Evolutionary conservation across 2,797 vertebrate species (phyloP), one percentile per base, ranked within the genome.

Genomic region (Peromyscus eremicus): DNA sequence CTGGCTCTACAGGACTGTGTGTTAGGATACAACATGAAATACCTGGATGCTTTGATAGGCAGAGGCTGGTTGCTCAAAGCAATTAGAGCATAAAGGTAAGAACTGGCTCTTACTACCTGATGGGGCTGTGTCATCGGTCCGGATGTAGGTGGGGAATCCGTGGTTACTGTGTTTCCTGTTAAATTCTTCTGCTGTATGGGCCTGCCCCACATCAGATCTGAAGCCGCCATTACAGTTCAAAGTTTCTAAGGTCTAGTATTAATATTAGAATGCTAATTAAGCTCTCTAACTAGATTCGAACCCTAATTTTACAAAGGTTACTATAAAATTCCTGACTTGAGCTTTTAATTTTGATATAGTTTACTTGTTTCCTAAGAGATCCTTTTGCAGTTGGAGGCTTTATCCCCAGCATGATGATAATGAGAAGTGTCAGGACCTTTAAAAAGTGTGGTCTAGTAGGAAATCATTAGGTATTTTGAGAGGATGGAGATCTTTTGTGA

Each of bases 31-130:
- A 76, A 77, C 34, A 60, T 81, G 79, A 81, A 60, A 81, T 60
- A 82, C 25, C 34, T 0, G 5, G 40, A 43, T 71, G 60, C 29
- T 89, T 91, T 14, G 46, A 86, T 75, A 27, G 73, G 14, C 14
- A 77, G 25, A 21, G 70, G 64, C 37, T 79, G 76, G 32, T 62
- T 85, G 37, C 89, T 55, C 64, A 76, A n/a, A 71, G 1, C 29
- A 40, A 92, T 64, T 86, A 95, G 66, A 23, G 68, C 57, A 92
- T 95, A 95, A 92, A 96, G 13, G 86, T 89, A 86, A 76, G 77
- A 34, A 79, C 8, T 21, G 34, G 46, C 37, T 94, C 37, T 34
- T 5, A 64, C 49, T 66, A 29, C 12, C 19, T 3, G 34, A 6
- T 37, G 21, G 27, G 37, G 34, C 9, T 37, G 34, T 57, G 55